phyloP scores from a whole-genome alignment of 2,113 vertebrate species.

The Anolis sagrei region DNA sequence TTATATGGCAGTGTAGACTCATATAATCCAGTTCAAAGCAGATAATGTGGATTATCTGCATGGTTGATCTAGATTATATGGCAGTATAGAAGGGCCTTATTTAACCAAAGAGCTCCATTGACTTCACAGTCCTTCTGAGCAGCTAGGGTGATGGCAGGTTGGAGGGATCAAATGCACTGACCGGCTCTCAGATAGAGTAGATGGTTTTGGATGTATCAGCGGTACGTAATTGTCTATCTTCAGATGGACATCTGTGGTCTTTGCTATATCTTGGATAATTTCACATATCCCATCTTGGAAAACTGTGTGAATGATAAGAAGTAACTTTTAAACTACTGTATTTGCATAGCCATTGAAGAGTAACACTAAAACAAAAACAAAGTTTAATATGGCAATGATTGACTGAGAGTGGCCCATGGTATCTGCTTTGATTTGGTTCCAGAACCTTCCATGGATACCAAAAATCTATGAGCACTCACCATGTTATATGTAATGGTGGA shows the following conservation, averaged over 20 bases:
- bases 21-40: no score
- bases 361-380: neutral
- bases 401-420: no score
- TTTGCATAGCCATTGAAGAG: neutral
- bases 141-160: neutral
- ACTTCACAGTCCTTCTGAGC: no score
- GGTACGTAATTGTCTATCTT: neutral
- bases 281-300: constrained; percentile 10
- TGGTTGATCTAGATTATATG: no score
- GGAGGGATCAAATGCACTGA: neutral
- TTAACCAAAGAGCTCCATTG: no score
- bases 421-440: no score
- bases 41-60: no score
- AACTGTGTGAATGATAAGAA: neutral
- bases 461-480: no score
- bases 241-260: neutral
- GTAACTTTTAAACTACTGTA: neutral
- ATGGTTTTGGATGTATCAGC: neutral
- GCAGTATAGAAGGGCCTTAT: neutral
- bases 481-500: no score
- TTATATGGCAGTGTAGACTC: no score
- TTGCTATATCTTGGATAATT: neutral
- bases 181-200: neutral
- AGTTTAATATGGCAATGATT: neutral
- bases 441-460: no score